These are phyloP conservation scores for Perca fluviatilis DNA, from an alignment of 2,113 vertebrate genomes.

Conservation along the genomic window DNA sequence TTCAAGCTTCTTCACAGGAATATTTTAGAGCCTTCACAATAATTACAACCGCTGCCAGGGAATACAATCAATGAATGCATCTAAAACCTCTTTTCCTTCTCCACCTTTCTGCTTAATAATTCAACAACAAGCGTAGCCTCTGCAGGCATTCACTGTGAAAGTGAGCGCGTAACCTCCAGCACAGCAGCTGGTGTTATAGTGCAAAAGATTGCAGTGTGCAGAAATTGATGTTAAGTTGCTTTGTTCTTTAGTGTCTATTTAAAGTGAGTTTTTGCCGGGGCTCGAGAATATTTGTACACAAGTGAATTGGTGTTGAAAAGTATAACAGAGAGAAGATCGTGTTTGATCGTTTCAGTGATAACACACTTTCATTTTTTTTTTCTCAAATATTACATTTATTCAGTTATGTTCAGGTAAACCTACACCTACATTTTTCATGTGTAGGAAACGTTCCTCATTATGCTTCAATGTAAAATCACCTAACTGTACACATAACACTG, in stretches of 20 bases:
- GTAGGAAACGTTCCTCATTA: not conserved
- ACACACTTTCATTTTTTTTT: not conserved
- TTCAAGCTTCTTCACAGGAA: not conserved
- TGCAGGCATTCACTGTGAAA: slow-evolving; percentile 64
- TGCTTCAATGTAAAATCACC: not conserved
- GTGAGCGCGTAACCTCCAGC: slow-evolving; percentile 58
- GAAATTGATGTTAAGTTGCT: slow-evolving; percentile 13
- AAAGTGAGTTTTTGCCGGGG: not conserved
- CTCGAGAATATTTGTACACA: slow-evolving; percentile 9
- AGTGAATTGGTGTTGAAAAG: not conserved
- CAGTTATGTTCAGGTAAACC: not conserved
- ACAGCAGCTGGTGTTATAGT: slow-evolving; percentile 57
- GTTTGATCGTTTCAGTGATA: not conserved
- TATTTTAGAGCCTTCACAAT: not conserved
- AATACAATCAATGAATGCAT: slow-evolving; percentile 58
- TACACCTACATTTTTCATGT: not conserved
- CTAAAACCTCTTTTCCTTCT: slow-evolving; percentile 40
- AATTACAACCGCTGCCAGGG: slow-evolving; percentile 16
- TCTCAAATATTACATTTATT: not conserved
- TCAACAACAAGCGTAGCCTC: slow-evolving; percentile 61
- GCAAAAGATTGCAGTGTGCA: slow-evolving; percentile 41
- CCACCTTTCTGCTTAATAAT: slow-evolving; percentile 67
- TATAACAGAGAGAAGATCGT: not conserved
- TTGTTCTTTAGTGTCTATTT: slow-evolving; percentile 31
- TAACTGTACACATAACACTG: not conserved